Evolutionary conservation across 2,888 invertebrate species (phyloP).

Genomic region (Tipula unca): DNA sequence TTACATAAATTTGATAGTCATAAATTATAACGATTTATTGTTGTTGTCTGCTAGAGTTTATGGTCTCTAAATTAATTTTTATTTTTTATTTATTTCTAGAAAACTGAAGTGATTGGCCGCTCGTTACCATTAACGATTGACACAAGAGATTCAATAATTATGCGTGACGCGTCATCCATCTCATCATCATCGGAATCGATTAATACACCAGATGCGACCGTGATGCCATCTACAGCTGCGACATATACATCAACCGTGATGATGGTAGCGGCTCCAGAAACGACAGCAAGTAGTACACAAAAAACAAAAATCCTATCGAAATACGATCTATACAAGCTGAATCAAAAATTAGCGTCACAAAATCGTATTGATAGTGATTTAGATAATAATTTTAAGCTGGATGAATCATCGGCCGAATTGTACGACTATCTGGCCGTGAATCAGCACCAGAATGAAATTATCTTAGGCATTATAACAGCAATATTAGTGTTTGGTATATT

Average conservation of each 20-base stretch:
- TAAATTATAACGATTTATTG: not conserved
- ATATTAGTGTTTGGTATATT: not conserved
- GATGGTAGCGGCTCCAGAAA: not conserved
- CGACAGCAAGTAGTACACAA: not conserved
- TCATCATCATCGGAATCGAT: not conserved
- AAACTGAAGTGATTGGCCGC: conserved; percentile 14
- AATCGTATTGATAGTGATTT: not conserved
- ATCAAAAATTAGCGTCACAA: not conserved
- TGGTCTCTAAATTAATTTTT: not conserved
- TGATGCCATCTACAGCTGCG: not conserved
- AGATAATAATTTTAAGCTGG: not conserved
- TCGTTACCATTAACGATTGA: conserved; percentile 15
- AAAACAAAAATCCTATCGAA: not conserved
- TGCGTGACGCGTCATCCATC: not conserved
- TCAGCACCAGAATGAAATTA: not conserved
- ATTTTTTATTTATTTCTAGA: conserved; percentile 15
- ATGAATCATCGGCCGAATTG: not conserved
- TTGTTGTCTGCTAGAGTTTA: not conserved
- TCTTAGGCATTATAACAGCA: not conserved
- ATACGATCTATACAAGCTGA: not conserved
- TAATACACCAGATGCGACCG: not conserved
- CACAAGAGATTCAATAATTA: not conserved
- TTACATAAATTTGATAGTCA: not conserved
- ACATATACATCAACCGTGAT: not conserved
- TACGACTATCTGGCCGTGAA: not conserved